phyloP scores from a whole-genome alignment of 2,113 vertebrate species.

The Aegypius monachus region DNA sequence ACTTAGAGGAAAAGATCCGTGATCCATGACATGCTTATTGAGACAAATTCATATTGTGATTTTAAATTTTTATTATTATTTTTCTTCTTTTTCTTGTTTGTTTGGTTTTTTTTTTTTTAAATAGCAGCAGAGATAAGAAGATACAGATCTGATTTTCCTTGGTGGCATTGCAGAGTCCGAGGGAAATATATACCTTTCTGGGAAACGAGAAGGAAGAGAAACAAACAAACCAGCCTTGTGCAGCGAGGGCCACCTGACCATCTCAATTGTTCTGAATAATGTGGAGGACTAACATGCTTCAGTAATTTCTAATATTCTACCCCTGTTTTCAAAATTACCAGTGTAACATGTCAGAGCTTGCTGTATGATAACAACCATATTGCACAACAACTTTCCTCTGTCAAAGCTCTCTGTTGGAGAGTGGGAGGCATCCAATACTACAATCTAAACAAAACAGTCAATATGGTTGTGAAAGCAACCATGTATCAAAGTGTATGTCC shows the following conservation, averaged over 20 bases:
- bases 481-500: neutral
- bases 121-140: neutral
- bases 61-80: neutral
- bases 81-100: neutral
- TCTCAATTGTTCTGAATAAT: neutral
- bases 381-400: neutral
- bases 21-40: neutral
- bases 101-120: no score
- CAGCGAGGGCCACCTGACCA: neutral
- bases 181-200: neutral
- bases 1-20: neutral
- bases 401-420: neutral
- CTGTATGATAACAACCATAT: neutral
- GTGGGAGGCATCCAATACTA: neutral
- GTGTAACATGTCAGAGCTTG: neutral
- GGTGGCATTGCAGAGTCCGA: neutral
- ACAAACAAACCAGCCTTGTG: neutral
- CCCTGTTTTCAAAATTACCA: neutral
- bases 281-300: neutral
- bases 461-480: neutral
- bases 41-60: neutral
- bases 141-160: neutral
- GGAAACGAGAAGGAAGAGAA: neutral
- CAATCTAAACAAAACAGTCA: neutral
- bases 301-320: neutral